Base-by-base conservation (phyloP, 1,140 invertebrate genomes). In the Atta cephalotes region DNA sequence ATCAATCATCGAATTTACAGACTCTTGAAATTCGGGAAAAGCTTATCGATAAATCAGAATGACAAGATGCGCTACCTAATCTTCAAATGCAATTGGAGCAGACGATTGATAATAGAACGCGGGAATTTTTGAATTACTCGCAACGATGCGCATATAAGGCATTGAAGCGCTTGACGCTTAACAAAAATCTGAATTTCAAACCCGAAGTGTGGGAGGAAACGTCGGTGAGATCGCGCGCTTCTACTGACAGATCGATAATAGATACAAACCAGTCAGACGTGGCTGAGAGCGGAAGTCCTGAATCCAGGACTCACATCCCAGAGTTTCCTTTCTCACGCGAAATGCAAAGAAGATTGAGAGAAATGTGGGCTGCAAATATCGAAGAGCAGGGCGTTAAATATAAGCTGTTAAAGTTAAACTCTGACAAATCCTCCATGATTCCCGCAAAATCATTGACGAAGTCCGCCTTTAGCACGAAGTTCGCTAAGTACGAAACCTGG, bases 91-190 rank as follows among this genome's bases (percentile, higher is more conserved):
- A 62, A 76, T 51, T 21, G 45, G 14, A 25, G 39, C 70, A 5
- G 28, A 53, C 12, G 39, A 0, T 21, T 21, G 16, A 39, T 35
- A 12, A 16, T 3, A 18, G 14, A n/a, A 9, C 28, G 39, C 56
- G 45, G 3, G 70, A 78, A 49, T 76, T 21, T 2, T 60, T 77
- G 18, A 81, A 77, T 25, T 90, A 85, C n/a, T 80, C 88, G 1
- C 63, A 28, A 51, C 88, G 74, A 39, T 77, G 62, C 35, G 85
- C 89, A 51, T 80, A 90, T 18, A 90, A 71, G 63, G 88, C 89
- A n/a, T 21, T 90, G 35, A 90, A 79, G 25, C 71, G 21, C n/a
- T n/a, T 84, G 45, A 87, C 60, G 39, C 28, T 12, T 16, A 60
- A 76, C n/a, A 90, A 79, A 66, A 65, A 72, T 16, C 28, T 82